These are phyloP conservation scores for Phaedon cochleariae DNA, from an alignment of 2,888 invertebrate species.

Conservation along the genomic window DNA sequence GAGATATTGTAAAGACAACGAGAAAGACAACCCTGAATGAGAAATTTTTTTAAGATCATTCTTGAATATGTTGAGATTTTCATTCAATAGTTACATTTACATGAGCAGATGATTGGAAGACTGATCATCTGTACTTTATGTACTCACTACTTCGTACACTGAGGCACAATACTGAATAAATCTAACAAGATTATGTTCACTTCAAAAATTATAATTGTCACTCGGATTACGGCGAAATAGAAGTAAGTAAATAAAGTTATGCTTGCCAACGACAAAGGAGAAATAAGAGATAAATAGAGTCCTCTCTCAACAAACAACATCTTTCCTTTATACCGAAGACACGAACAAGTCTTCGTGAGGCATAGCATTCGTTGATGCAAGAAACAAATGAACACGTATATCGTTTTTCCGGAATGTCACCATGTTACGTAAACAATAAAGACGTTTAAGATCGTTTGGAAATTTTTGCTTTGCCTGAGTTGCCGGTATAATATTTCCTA, in stretches of 20 bases:
- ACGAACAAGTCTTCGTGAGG: background rate
- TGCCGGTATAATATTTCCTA: too few species aligned
- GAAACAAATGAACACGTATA: slow-evolving; percentile 35
- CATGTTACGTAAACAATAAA: slow-evolving; percentile 28
- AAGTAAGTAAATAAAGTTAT: background rate
- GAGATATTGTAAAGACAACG: too few species aligned
- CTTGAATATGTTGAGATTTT: too few species aligned
- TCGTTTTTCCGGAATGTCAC: slow-evolving; percentile 22
- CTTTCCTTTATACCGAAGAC: background rate
- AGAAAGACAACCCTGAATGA: too few species aligned
- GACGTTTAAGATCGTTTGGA: slow-evolving; percentile 24
- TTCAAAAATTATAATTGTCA: background rate
- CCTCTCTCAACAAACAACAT: background rate
- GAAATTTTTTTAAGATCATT: too few species aligned
- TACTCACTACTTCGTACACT: too few species aligned
- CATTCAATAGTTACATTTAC: too few species aligned
- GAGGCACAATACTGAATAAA: too few species aligned
- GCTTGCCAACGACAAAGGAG: background rate
- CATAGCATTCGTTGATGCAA: slow-evolving; percentile 7
- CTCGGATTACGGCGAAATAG: background rate
- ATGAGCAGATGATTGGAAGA: too few species aligned
- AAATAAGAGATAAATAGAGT: background rate
- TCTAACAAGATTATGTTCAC: too few species aligned
- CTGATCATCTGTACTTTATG: too few species aligned
- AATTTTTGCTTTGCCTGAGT: slow-evolving; percentile 4